These are phyloP conservation scores for Zhuqinia jingwanae DNA, from an alignment of 2,888 invertebrate genomes.

Conservation along the genomic window DNA sequence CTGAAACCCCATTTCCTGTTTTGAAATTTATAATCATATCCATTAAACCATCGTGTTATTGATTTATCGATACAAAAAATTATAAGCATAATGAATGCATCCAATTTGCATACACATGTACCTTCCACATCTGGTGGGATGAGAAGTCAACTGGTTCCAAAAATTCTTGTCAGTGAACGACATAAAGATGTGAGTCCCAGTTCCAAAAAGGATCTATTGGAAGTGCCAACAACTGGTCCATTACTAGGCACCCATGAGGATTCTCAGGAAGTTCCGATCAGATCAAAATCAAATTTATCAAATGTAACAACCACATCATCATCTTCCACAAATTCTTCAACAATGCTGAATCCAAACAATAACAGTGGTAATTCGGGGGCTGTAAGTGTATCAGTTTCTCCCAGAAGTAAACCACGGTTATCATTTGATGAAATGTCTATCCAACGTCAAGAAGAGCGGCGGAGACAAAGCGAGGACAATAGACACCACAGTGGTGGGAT, in stretches of 20 bases:
- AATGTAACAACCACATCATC: conserved; percentile 51
- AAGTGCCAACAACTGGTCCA: conserved; percentile 26
- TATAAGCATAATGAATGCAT: conserved; percentile 25
- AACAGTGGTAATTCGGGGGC: conserved; percentile 36
- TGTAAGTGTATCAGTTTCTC: conserved; percentile 50
- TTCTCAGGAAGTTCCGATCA: conserved; percentile 26
- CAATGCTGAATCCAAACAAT: conserved; percentile 46
- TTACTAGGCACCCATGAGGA: neutral
- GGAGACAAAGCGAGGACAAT: conserved; percentile 50
- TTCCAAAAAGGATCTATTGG: conserved; percentile 39
- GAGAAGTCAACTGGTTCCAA: neutral
- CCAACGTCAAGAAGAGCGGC: conserved; percentile 55
- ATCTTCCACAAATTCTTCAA: conserved; percentile 42
- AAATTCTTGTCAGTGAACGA: conserved; percentile 23
- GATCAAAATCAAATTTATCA: conserved; percentile 58
- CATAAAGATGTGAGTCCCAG: neutral
- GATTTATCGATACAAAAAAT: neutral
- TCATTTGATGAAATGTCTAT: conserved; percentile 77
- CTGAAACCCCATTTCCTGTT: too few relatives aligned
- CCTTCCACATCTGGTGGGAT: neutral
- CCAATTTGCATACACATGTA: neutral
- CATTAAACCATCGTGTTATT: too few relatives aligned
- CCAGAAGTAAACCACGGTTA: conserved; percentile 73
- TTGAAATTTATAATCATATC: too few relatives aligned
- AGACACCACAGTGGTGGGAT: conserved; percentile 32